A percentile compares a stretch with the other conserved stretches of the same genome.
Conservation (phyloP, 1,140 invertebrate species). For the Diplogasteroides magnus region DNA sequence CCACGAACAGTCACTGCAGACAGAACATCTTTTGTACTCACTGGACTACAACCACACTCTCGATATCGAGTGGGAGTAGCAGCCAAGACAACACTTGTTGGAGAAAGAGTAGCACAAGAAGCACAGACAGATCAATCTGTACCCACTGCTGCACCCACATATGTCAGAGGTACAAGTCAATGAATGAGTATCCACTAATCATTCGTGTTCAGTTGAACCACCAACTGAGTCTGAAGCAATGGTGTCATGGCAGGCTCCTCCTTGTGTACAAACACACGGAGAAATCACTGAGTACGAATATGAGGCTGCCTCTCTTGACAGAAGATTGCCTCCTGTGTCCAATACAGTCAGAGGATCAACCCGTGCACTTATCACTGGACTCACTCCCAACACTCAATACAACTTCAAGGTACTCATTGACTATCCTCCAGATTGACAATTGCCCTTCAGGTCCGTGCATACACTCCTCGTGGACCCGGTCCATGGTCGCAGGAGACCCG, state of each 20-base stretch:
- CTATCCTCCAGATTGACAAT: neutral
- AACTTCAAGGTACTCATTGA: slow-evolving; percentile 37
- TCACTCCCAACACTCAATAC: slow-evolving; percentile 42
- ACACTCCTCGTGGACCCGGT: slow-evolving; percentile 45
- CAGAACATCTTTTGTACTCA: slow-evolving; percentile 41
- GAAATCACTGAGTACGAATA: slow-evolving; percentile 54
- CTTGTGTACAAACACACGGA: slow-evolving; percentile 50
- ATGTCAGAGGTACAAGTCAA: slow-evolving; percentile 15
- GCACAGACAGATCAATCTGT: slow-evolving; percentile 51
- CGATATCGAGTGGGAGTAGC: slow-evolving; percentile 51
- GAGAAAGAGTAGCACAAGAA: slow-evolving; percentile 51
- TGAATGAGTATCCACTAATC: too few species aligned
- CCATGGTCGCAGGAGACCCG: slow-evolving; percentile 51
- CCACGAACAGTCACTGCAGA: slow-evolving; percentile 35
- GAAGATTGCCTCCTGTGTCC: slow-evolving; percentile 35
- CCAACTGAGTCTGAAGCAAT: slow-evolving; percentile 29
- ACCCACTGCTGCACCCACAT: slow-evolving; percentile 45
- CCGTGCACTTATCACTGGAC: slow-evolving; percentile 38
- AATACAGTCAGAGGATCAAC: slow-evolving; percentile 44
- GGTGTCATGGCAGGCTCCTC: slow-evolving; percentile 53
- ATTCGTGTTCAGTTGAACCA: neutral
- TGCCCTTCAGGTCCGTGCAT: slow-evolving; percentile 39
- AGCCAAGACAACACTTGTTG: slow-evolving; percentile 45
- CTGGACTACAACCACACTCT: slow-evolving; percentile 52
- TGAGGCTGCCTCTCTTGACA: slow-evolving; percentile 45